phyloP scores from a whole-genome alignment of 1,140 invertebrate species.

The Idris sp. region DNA sequence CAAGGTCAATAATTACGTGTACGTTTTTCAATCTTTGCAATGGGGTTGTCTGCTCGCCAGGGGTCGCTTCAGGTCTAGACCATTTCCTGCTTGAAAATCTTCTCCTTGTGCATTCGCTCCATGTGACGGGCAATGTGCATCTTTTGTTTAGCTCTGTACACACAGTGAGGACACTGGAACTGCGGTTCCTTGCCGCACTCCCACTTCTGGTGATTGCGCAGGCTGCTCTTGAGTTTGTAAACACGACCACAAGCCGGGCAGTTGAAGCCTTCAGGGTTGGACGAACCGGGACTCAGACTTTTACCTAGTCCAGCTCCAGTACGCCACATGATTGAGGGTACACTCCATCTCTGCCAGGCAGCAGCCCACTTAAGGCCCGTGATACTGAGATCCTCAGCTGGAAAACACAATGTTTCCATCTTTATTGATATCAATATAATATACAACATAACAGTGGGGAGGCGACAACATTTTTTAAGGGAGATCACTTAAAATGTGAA shows the following conservation, averaged over 20 bases:
- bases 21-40: no score
- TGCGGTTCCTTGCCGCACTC: slow-evolving; percentile 91
- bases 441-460: slow-evolving; percentile 39
- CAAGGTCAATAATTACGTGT: slow-evolving; percentile 5
- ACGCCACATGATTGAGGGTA: slow-evolving; percentile 78
- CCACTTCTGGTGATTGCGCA: slow-evolving; percentile 92
- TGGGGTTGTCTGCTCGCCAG: no score
- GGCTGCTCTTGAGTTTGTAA: slow-evolving; percentile 90
- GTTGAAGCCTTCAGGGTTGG: slow-evolving; percentile 81
- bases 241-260: slow-evolving; percentile 88
- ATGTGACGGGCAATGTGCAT: slow-evolving; percentile 92
- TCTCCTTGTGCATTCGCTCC: slow-evolving; percentile 91
- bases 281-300: slow-evolving; percentile 66
- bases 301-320: slow-evolving; percentile 73
- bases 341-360: slow-evolving; percentile 76
- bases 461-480: slow-evolving; percentile 5
- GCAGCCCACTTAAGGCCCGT: slow-evolving; percentile 83
- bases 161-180: slow-evolving; percentile 89
- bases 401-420: slow-evolving; percentile 72
- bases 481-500: slow-evolving; percentile 36
- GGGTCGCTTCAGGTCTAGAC: slow-evolving; percentile 61
- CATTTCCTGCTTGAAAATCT: slow-evolving; percentile 79
- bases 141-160: slow-evolving; percentile 89
- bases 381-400: slow-evolving; percentile 84
- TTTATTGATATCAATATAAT: slow-evolving; percentile 67